These are phyloP conservation scores for Solenodon paradoxus DNA, from an alignment of 2,113 vertebrate species.

Conservation along the genomic window DNA sequence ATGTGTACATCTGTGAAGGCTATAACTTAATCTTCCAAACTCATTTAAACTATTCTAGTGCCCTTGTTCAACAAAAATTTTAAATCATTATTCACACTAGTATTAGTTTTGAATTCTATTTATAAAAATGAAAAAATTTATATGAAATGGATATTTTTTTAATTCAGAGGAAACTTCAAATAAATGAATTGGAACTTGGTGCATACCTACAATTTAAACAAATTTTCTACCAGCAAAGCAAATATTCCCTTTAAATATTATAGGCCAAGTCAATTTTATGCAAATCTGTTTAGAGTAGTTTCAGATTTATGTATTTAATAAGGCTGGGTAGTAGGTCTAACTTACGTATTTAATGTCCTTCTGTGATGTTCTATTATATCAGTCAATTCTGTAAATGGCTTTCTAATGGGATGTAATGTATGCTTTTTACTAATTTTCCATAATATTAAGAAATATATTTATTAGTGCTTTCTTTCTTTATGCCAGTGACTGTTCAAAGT, in stretches of 20 bases:
- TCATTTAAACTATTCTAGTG: background rate
- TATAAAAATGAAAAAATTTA: constrained; percentile 6
- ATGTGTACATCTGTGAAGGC: background rate
- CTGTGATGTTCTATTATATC: constrained; percentile 34
- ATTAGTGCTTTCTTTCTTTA: background rate
- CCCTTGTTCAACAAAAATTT: background rate
- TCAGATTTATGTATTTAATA: constrained; percentile 68
- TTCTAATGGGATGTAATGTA: constrained; percentile 46
- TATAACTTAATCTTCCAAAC: constrained; percentile 3
- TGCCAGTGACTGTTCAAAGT: background rate
- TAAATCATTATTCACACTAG: background rate
- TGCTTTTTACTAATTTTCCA: constrained; percentile 56
- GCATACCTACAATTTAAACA: background rate
- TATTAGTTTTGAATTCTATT: background rate
- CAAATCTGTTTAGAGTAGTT: constrained; percentile 52
- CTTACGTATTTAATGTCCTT: constrained; percentile 51
- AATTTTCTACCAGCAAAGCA: constrained; percentile 24
- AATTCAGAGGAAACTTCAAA: constrained; percentile 51
- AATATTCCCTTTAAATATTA: constrained; percentile 32
- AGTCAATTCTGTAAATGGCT: constrained; percentile 29
- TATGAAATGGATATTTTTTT: constrained; percentile 5
- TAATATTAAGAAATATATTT: constrained; percentile 35
- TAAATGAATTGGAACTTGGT: constrained; percentile 35
- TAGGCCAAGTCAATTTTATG: background rate
- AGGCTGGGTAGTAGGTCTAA: constrained; percentile 36